Evolutionary conservation across 2,113 vertebrate genomes (phyloP).

Genomic region (Zootoca vivipara): DNA sequence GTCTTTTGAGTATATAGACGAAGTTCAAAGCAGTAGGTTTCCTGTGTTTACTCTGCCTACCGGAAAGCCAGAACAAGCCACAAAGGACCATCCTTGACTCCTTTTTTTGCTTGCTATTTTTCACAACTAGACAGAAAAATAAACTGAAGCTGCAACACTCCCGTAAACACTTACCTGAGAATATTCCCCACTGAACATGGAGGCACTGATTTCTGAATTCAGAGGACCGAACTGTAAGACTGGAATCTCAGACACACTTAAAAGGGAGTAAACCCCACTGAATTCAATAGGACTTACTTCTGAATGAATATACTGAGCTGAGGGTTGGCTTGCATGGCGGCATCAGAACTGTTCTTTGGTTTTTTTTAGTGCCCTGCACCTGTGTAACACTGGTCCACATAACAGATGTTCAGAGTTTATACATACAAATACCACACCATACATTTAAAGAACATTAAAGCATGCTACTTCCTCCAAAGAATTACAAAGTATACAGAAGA

Average conservation of each 20-base stretch:
- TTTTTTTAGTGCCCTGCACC: neutral
- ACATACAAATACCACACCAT: neutral
- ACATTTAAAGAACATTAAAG: too few relatives aligned
- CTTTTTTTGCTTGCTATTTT: conserved; percentile 33
- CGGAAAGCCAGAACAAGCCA: conserved; percentile 16
- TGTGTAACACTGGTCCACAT: neutral
- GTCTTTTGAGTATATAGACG: conserved; percentile 50
- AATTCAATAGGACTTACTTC: neutral
- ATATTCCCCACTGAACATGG: neutral
- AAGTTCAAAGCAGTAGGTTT: conserved; percentile 54
- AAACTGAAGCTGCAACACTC: neutral
- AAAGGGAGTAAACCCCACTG: neutral
- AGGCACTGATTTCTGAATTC: too few relatives aligned
- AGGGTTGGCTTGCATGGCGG: neutral
- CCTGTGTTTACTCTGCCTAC: conserved; percentile 40
- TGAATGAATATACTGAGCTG: neutral
- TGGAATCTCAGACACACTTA: neutral
- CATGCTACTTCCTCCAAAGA: too few relatives aligned
- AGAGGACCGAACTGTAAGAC: neutral
- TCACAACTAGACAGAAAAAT: conserved; percentile 34
- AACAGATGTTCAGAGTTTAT: neutral
- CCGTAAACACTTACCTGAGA: neutral
- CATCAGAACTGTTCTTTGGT: neutral
- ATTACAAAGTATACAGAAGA: too few relatives aligned
- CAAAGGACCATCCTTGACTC: conserved; percentile 35